A percentile compares a stretch with the other conserved stretches of the same genome.
Conservation (phyloP, 1,140 invertebrate genomes). For the Drosophila triauraria region DNA sequence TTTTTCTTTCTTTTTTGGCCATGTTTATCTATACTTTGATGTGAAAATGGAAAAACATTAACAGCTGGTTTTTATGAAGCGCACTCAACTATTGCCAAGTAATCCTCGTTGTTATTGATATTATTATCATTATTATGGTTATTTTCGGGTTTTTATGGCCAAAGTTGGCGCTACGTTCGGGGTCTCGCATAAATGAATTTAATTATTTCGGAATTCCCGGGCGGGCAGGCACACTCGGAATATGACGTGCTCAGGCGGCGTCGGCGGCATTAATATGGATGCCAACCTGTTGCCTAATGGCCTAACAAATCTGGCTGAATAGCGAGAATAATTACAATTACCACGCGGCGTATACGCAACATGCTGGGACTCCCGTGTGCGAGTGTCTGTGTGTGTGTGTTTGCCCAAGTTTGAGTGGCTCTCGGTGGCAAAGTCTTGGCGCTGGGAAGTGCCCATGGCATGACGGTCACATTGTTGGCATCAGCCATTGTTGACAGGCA, state of each 20-base stretch:
- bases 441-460: slow-evolving; percentile 59
- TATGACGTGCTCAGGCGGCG: slow-evolving; percentile 38
- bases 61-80: slow-evolving; percentile 74
- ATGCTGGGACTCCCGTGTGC: slow-evolving; percentile 2
- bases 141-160: slow-evolving; percentile 68
- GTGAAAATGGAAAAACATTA: slow-evolving; percentile 63
- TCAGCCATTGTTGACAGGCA: slow-evolving; percentile 68
- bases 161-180: slow-evolving; percentile 54
- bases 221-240: slow-evolving; percentile 16
- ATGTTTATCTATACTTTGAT: slow-evolving; percentile 46
- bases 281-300: slow-evolving; percentile 64
- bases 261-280: slow-evolving; percentile 43
- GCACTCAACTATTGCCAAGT: slow-evolving; percentile 68
- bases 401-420: slow-evolving; percentile 68
- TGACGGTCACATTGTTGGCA: slow-evolving; percentile 75
- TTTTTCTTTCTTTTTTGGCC: not conserved
- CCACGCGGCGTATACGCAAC: slow-evolving; percentile 60
- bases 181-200: slow-evolving; percentile 70
- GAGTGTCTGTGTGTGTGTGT: slow-evolving; percentile 6
- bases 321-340: slow-evolving; percentile 55
- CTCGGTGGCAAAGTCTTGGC: slow-evolving; percentile 61
- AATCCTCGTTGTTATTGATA: slow-evolving; percentile 65
- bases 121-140: slow-evolving; percentile 64
- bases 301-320: slow-evolving; percentile 54
- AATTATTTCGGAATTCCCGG: slow-evolving; percentile 59